A percentile compares a stretch with the other conserved stretches of the same genome.
Conservation (phyloP, 1,140 invertebrate genomes). For the Leptopilina clavipes region DNA sequence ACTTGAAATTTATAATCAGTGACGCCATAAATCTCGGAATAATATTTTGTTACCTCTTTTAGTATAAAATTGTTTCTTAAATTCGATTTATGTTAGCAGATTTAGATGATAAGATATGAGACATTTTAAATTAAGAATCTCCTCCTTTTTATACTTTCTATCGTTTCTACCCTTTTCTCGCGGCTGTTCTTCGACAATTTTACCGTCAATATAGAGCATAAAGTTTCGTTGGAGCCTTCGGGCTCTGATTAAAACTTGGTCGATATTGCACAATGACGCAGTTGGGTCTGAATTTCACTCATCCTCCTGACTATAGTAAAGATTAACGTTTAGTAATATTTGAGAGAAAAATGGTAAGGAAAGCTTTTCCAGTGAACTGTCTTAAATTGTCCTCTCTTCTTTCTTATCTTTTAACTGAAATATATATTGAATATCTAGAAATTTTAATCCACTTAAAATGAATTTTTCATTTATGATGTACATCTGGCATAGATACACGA, state of each 20-base stretch:
- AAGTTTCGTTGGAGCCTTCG: conserved; percentile 52
- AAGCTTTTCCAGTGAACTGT: not conserved
- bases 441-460: not conserved
- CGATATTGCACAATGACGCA: conserved; percentile 48
- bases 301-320: conserved; percentile 37
- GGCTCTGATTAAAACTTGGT: conserved; percentile 57
- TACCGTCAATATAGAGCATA: conserved; percentile 49
- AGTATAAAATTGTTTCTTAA: too few species aligned
- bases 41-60: too few species aligned
- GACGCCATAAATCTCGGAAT: too few species aligned
- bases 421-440: too few species aligned
- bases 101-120: too few species aligned
- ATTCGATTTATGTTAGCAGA: too few species aligned
- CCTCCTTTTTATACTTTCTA: too few species aligned
- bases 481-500: too few species aligned
- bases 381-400: not conserved
- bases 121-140: too few species aligned
- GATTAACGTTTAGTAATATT: conserved; percentile 22
- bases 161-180: not conserved
- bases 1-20: too few species aligned
- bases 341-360: not conserved
- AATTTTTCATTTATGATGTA: too few species aligned
- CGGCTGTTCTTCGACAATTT: conserved; percentile 46
- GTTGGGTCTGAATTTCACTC: conserved; percentile 52
- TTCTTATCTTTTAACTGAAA: not conserved